phyloP scores from a whole-genome alignment of 2,113 vertebrate genomes.

The Glaucomys volans region DNA sequence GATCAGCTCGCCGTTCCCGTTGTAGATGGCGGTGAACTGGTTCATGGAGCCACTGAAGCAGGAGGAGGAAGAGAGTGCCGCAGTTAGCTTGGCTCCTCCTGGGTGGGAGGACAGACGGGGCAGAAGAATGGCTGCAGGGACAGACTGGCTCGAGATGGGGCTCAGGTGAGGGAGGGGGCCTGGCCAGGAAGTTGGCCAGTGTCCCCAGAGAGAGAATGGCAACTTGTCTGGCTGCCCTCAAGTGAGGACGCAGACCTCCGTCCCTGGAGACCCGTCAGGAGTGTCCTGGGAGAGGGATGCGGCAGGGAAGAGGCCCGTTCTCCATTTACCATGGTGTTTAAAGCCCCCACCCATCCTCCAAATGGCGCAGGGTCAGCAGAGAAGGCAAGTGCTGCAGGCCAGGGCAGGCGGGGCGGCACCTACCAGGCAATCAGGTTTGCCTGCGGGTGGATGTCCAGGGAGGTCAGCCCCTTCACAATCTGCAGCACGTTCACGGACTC shows the following conservation, averaged over 20 bases:
- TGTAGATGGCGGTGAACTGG: slow-evolving; percentile 99
- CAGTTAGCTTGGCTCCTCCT: not conserved
- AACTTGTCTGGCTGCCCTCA: too few species aligned
- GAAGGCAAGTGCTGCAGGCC: not conserved
- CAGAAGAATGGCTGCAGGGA: not conserved
- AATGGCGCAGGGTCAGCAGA: not conserved
- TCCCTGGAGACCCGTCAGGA: not conserved
- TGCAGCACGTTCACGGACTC: slow-evolving; percentile 96
- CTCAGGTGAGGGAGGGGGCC: not conserved
- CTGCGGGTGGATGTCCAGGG: slow-evolving; percentile 97
- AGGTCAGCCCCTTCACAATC: slow-evolving; percentile 97
- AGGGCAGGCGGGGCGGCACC: too few species aligned
- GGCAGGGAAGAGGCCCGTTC: not conserved
- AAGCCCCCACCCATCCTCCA: not conserved
- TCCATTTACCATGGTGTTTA: not conserved
- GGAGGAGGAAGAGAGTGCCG: too few species aligned
- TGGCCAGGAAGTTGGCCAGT: not conserved
- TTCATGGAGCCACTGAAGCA: slow-evolving; percentile 96
- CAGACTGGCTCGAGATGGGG: not conserved
- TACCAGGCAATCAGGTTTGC: slow-evolving; percentile 98
- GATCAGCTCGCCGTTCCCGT: slow-evolving; percentile 94
- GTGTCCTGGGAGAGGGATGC: not conserved
- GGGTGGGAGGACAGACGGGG: not conserved
- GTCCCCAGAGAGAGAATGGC: not conserved
- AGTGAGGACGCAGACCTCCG: not conserved